These are phyloP conservation scores for Nasonia oneida DNA, from an alignment of 2,888 invertebrate species.

Conservation along the genomic window DNA sequence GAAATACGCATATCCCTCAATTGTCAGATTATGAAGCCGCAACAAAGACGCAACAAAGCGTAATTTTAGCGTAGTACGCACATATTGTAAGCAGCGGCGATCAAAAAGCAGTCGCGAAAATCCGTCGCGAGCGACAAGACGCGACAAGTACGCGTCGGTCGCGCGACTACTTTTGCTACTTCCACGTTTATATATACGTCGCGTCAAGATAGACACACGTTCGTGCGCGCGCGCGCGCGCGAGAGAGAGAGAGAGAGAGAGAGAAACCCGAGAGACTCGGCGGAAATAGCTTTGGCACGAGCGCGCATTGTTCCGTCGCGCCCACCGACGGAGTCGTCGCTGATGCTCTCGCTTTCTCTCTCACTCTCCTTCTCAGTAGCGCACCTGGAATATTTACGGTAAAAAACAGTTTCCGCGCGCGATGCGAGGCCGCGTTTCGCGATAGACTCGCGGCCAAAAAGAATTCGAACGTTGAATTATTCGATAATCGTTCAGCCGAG, in stretches of 20 bases:
- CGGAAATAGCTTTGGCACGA: conserved; percentile 66
- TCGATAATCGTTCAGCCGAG: not conserved
- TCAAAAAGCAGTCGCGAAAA: conserved; percentile 10
- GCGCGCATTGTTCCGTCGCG: conserved; percentile 60
- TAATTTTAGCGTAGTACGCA: not conserved
- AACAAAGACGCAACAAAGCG: too few species aligned
- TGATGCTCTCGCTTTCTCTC: too few species aligned
- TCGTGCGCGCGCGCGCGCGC: not conserved
- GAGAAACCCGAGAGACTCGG: conserved; percentile 41
- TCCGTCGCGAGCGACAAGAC: conserved; percentile 25
- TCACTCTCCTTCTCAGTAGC: too few species aligned
- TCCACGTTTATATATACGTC: conserved; percentile 24
- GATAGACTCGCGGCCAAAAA: not conserved
- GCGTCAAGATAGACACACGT: conserved; percentile 15
- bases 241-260: not conserved
- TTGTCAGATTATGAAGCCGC: not conserved
- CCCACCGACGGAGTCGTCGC: not conserved
- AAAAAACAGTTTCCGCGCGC: not conserved
- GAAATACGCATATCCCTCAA: not conserved
- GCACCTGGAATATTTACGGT: conserved; percentile 28
- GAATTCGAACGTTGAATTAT: not conserved
- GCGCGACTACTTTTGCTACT: conserved; percentile 35
- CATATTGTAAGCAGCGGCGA: not conserved
- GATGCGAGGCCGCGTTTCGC: too few species aligned
- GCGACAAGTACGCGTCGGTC: conserved; percentile 27